Percentiles rank a stretch among this genome's conserved stretches.
These are phyloP conservation scores for Tiaroga cobitis DNA, from an alignment of 2,797 vertebrate genomes.

Conservation along the genomic window DNA sequence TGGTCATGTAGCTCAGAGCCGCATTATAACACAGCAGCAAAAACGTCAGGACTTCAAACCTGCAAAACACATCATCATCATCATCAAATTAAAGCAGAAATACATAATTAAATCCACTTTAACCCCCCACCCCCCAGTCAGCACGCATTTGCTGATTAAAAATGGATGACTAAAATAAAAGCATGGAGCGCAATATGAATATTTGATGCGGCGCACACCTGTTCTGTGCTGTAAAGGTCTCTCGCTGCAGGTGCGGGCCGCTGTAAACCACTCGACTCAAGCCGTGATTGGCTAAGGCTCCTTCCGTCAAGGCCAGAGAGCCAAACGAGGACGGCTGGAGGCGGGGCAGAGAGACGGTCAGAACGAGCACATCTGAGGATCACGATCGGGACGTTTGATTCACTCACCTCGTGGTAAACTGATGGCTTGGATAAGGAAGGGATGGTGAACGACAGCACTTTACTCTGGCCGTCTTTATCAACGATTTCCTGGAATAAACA, in stretches of 20 bases:
- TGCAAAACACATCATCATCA: constrained; percentile 61
- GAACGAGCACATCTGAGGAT: neutral
- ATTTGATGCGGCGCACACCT: constrained; percentile 75
- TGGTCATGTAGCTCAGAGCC: constrained; percentile 91
- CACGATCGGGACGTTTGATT: neutral
- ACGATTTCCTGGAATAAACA: constrained; percentile 88
- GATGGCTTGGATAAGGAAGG: constrained; percentile 97
- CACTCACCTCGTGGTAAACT: constrained; percentile 94
- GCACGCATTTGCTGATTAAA: constrained; percentile 47
- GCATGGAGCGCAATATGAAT: constrained; percentile 35
- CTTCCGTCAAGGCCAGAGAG: constrained; percentile 95
- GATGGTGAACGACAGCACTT: constrained; percentile 93
- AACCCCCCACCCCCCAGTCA: neutral
- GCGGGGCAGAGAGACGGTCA: neutral
- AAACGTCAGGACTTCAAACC: constrained; percentile 97
- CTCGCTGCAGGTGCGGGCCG: constrained; percentile 94
- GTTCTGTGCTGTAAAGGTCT: constrained; percentile 97
- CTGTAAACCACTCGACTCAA: constrained; percentile 94
- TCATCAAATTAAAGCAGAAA: constrained; percentile 2
- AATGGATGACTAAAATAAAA: constrained; percentile 45
- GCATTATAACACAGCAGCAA: constrained; percentile 96
- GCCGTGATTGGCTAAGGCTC: constrained; percentile 93
- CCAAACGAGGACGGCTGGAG: constrained; percentile 92
- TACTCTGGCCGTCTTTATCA: constrained; percentile 95
- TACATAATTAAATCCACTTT: neutral